These are phyloP conservation scores for Calliopsis andreniformis DNA, from an alignment of 1,140 invertebrate species.

Conservation along the genomic window DNA sequence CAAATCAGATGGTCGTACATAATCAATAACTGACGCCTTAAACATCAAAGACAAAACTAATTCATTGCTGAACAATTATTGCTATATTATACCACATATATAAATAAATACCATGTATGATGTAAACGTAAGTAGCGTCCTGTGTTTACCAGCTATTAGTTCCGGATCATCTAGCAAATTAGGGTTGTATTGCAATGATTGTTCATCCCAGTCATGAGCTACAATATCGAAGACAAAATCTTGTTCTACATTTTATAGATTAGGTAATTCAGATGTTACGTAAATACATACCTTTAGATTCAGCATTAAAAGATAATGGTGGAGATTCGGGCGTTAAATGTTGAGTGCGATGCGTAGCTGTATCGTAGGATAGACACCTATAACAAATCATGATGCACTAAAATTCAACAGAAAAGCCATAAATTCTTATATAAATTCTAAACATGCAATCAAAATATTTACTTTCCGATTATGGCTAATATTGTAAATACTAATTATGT, in stretches of 20 bases:
- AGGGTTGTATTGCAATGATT: slow-evolving; percentile 88
- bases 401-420: slow-evolving; percentile 3
- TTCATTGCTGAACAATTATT: slow-evolving; percentile 20
- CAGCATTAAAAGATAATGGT: slow-evolving; percentile 82
- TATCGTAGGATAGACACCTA: slow-evolving; percentile 91
- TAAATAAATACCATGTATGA: slow-evolving; percentile 90
- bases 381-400: slow-evolving; percentile 59
- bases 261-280: slow-evolving; percentile 11
- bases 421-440: slow-evolving; percentile 1
- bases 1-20: slow-evolving; percentile 96
- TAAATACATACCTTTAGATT: slow-evolving; percentile 79
- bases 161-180: slow-evolving; percentile 97
- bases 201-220: slow-evolving; percentile 81
- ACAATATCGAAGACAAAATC: slow-evolving; percentile 55
- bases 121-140: slow-evolving; percentile 96
- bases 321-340: slow-evolving; percentile 83
- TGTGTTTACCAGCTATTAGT: slow-evolving; percentile 96
- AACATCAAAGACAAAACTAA: slow-evolving; percentile 61
- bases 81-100: background rate
- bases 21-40: slow-evolving; percentile 96
- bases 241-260: background rate
- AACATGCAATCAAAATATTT: slow-evolving; percentile 18
- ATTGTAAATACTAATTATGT: slow-evolving; percentile 10
- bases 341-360: slow-evolving; percentile 82
- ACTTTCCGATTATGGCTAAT: slow-evolving; percentile 4